Base-by-base conservation (phyloP, 64 coral and sea anemone genomes). In the Astreopora myriophthalma region DNA sequence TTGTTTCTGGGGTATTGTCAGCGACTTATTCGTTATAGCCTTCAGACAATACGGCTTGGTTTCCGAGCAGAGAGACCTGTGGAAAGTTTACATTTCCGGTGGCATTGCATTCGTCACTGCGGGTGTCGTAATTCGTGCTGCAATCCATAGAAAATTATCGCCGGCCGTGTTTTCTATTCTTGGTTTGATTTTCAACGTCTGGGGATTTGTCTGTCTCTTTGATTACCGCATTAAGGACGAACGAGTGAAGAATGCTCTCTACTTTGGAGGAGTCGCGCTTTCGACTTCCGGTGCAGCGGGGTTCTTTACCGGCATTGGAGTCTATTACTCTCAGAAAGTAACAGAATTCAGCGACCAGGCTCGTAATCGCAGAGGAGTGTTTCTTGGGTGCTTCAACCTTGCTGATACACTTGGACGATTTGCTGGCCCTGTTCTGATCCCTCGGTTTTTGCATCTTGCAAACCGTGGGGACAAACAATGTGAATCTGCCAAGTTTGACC, bases 321-420 rank as follows among this genome's bases (percentile, higher is more conserved):
- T 92, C 13, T 99, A 99, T 39, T 99, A 94, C 55, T 99, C 94
- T n/a, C 91, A 92, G 12, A 99, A 99, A 36, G 71, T 99, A 11
- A 99, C 97, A 67, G 97, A 99, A 37, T 71, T 95, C 22, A 93
- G 93, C 38, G 83, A 99, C 27, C 90, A 99, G 34, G 97, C 97
- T 27, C 66, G 94, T 22, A 99, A 99, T 69, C 86, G 97, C 11
- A 66, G 97, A 33, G 97, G 97, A 29, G 62, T 96, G 5, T 99
- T 96, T 13, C 91, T 99, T 24, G 91, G 97, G 1, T 87, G 91
- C 3, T 91, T 99, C 28, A 99, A 95, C 36, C 90, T 99, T 42
- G 87, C 94, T 3, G 97, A 99, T 37, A 80, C 93, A 62, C 89
- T 99, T 25, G 97, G 97, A 51, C 71, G 97, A 71, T 95, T 96